Evolutionary conservation across 92 coral and sea anemone genomes (phyloP), one percentile per base, ranked within the genome.

Genomic region (Paramuricea clavata): DNA sequence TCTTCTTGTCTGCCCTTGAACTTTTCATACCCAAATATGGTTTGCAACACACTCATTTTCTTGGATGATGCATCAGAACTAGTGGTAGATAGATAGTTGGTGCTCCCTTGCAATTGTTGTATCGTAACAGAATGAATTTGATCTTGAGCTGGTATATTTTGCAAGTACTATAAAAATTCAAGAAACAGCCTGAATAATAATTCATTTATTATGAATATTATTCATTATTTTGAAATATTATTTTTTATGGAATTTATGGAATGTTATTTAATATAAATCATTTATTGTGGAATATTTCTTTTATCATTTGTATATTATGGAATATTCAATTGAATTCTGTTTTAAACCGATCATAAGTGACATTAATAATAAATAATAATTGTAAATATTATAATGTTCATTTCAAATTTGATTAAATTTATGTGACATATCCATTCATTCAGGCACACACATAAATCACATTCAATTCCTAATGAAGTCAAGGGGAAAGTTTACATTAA

Each of bases 1-100:
- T 64, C 90, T 56, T 77, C 78, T 86, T 90, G 93, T 64, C 42
- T 74, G 72, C 88, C 91, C 74, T 90, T 87, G 57, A 90, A 90
- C n/a, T 21, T 41, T 39, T 39, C 4, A 39, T 39, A 39, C 44
- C 44, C 44, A 39, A 39, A 39, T 39, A 10, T 39, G 44, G 44
- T 39, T 10, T 39, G 44, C 44, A 39, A 39, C 44, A 39, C 44
- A 39, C 44, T 39, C 10, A 39, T 39, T 39, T 39, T 39, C 44
- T 39, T 39, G 44, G 44, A 4, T 39, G 44, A 50, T 50, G 59
- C 59, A 50, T 50, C 59, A 16, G 59, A 50, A 50, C 59, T 13
- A 7, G 59, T 50, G 22, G 12, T 50, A 50, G 59, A 50, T 50
- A 50, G 59, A 16, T 19, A 3, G 21, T 50, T 50, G 59, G 59